Base-by-base conservation (phyloP, 2,888 invertebrate species). In the Macropis europaea region DNA sequence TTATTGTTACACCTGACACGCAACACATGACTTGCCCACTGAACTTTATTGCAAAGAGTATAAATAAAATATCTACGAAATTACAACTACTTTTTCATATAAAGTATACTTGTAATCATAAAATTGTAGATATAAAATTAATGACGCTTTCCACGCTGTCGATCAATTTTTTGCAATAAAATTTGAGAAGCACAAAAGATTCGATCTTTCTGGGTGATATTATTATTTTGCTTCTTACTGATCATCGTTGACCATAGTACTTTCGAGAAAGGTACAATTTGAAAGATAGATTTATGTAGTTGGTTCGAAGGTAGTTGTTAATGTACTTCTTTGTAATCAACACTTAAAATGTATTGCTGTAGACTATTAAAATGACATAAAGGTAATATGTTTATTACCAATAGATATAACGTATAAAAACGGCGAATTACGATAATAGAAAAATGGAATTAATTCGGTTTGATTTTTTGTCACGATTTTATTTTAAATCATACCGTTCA, bases 201-300 rank as follows among this genome's bases (percentile, higher is more conserved):
- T 52, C 7, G n/a, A 17, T 30, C 6, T 6, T 15, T 38, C 9
- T 42, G n/a, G 3, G 9, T 3, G 3, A 26, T 19, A 17, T 17
- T 26, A 24, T 26, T 28, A 4, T 54, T 26, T 2, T 11, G 13
- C 11, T 43, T 15, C 40, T 13, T 3, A 24, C 7, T 22, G 11
- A n/a, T 50, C 24, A 50, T 60, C 22, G 19, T 36, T 53, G 24
- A 28, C 32, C 28, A 38, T 43, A 36, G 56, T 32, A 56, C 26
- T 32, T 63, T 63, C 32, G 19, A 63, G 57, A 42, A 47, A 47
- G 17, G 11, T 34, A 22, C 7, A 15, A 0, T 11, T 30, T 22
- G 7, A 34, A 34, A 17, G n/a, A 53, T 43, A 53, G 19, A 42
- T 36, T 26, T 24, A 15, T 42, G 17, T 7, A 32, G 26, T 42